Evolutionary conservation across 2,113 vertebrate species (phyloP).

Genomic region (Numida meleagris): DNA sequence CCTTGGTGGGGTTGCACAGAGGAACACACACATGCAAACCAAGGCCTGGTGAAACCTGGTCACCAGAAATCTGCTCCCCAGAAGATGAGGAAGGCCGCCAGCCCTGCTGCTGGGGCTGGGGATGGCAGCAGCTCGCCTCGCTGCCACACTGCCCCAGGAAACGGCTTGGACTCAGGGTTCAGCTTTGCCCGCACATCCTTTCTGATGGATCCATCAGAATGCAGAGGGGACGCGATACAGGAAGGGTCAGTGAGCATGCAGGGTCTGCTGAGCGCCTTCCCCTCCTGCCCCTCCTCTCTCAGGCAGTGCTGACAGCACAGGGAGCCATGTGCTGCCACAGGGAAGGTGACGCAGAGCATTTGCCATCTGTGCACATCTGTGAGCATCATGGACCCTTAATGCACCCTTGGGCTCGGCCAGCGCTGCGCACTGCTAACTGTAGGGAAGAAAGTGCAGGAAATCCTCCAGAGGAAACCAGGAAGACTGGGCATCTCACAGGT

Average conservation of each 20-base stretch:
- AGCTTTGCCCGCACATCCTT: neutral
- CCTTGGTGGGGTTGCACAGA: neutral
- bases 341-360: neutral
- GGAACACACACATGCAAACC: neutral
- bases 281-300: neutral
- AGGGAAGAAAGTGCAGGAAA: neutral
- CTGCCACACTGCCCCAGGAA: rapidly evolving
- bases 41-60: neutral
- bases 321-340: neutral
- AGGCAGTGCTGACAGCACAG: slow-evolving; percentile 32
- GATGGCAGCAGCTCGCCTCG: neutral
- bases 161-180: neutral
- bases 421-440: neutral
- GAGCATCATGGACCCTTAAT: neutral
- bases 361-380: neutral
- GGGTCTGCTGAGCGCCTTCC: neutral
- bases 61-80: neutral
- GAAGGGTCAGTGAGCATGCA: neutral
- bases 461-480: neutral
- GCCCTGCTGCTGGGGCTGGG: neutral
- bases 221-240: neutral
- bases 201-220: neutral
- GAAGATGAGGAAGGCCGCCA: neutral
- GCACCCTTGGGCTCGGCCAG: neutral
- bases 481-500: neutral